Evolutionary conservation across 2,113 vertebrate genomes (phyloP).

Genomic region (Ceyx margarethae): DNA sequence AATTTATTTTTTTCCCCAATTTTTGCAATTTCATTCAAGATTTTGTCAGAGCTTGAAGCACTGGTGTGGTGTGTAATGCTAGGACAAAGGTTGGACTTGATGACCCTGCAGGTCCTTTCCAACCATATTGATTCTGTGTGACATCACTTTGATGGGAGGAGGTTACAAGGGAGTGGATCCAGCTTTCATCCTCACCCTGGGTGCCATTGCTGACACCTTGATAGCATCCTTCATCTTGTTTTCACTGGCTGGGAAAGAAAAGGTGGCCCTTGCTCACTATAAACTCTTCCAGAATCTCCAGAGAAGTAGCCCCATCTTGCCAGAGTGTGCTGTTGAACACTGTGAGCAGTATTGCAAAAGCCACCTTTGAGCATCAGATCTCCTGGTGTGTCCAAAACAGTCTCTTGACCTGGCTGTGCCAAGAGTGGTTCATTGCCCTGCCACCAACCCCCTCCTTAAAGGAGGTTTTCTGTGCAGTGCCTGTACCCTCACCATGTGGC

Average conservation of each 20-base stretch:
- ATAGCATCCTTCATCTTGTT: background rate
- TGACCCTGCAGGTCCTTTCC: no score
- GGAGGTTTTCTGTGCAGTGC: background rate
- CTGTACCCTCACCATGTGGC: background rate
- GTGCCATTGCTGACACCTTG: accelerated
- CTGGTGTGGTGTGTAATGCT: background rate
- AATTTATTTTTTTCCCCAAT: background rate
- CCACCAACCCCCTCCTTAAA: background rate
- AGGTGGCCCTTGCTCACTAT: background rate
- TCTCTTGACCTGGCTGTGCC: background rate
- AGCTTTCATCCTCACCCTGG: background rate
- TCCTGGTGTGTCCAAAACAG: background rate
- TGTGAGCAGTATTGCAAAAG: background rate
- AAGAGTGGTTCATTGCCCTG: background rate
- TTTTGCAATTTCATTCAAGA: background rate
- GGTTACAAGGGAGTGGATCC: no score
- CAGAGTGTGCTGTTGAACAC: background rate
- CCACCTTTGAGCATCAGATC: background rate
- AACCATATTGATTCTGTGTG: background rate
- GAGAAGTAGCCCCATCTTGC: background rate
- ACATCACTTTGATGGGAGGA: background rate
- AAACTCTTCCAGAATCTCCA: background rate
- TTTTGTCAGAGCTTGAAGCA: background rate
- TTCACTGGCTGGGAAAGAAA: background rate
- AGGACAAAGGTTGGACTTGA: no score